Conservation (phyloP, 2,797 vertebrate species). For the Tolypeutes matacus region DNA sequence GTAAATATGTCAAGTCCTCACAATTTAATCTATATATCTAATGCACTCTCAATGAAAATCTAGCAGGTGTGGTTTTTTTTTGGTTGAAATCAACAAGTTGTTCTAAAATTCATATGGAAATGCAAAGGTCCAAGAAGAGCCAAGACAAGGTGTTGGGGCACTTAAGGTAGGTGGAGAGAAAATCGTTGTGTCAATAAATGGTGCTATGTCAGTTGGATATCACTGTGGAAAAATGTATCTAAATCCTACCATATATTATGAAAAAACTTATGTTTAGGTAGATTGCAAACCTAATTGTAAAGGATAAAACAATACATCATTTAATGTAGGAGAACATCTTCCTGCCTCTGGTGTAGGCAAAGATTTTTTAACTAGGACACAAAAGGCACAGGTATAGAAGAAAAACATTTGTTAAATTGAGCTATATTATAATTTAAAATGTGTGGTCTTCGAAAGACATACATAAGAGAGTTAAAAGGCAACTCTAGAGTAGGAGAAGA, state of each 20-base stretch:
- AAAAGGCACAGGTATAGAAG: not conserved
- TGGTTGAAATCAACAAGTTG: not conserved
- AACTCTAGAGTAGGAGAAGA: not conserved
- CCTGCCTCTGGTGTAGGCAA: not conserved
- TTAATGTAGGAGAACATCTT: not conserved
- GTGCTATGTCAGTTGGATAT: not conserved
- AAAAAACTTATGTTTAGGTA: slow-evolving; percentile 16
- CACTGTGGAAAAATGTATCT: not conserved
- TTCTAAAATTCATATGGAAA: not conserved
- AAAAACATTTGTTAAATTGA: not conserved
- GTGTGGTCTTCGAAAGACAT: not conserved
- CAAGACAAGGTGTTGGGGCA: not conserved
- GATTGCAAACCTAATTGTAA: not conserved
- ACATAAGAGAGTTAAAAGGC: not conserved
- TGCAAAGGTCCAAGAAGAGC: not conserved
- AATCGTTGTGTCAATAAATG: not conserved
- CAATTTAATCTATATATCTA: not conserved
- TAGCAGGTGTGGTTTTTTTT: not conserved
- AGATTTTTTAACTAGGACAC: not conserved
- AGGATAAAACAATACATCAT: not conserved
- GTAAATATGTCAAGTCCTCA: not conserved
- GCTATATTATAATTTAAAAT: not conserved
- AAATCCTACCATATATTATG: not conserved
- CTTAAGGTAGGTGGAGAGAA: not conserved
- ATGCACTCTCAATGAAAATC: not conserved